These are phyloP conservation scores for Corythornis madagascariensis DNA, from an alignment of 2,113 vertebrate species.

Conservation along the genomic window DNA sequence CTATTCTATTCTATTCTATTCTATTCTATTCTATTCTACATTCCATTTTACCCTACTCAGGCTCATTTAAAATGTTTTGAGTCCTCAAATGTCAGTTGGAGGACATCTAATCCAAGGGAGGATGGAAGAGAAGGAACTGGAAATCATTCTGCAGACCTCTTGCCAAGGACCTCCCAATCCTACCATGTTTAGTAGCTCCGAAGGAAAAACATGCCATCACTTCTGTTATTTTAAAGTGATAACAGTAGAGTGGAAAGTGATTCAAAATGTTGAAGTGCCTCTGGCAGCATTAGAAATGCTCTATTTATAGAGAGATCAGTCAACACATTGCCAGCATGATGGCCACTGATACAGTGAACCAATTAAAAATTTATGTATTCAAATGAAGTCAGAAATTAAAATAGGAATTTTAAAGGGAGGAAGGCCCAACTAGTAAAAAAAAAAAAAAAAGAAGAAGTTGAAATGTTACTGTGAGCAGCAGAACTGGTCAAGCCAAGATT, in stretches of 20 bases:
- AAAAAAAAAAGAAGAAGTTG: too few relatives aligned
- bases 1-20: neutral
- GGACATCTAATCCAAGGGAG: neutral
- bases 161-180: neutral
- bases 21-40: neutral
- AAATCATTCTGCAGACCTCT: neutral
- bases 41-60: neutral
- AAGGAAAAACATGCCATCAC: neutral
- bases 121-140: neutral
- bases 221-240: constrained; percentile 18
- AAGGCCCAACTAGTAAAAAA: neutral
- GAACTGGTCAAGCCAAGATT: neutral
- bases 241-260: neutral
- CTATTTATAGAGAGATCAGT: constrained; percentile 3
- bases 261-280: neutral
- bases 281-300: neutral
- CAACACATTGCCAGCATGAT: constrained; percentile 1
- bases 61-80: neutral
- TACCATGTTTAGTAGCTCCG: neutral
- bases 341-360: neutral
- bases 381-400: neutral
- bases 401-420: neutral
- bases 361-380: neutral
- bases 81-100: neutral
- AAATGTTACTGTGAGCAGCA: neutral